Conservation (phyloP, 2,797 vertebrate genomes). For the Trichosurus vulpecula region DNA sequence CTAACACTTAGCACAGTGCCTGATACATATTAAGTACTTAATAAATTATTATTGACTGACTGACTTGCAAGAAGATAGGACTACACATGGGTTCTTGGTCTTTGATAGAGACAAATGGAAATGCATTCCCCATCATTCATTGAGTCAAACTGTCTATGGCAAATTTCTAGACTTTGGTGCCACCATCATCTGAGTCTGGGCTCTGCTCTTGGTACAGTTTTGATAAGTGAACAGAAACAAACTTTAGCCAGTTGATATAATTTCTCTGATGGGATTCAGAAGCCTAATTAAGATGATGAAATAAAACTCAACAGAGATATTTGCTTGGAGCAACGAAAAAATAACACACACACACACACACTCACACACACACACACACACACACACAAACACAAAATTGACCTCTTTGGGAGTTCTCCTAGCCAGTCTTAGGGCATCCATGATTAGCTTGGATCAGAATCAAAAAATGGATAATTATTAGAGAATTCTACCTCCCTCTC, state of each 20-base stretch:
- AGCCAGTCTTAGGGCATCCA: neutral
- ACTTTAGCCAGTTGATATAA: neutral
- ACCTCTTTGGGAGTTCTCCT: neutral
- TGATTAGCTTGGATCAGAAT: neutral
- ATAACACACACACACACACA: neutral
- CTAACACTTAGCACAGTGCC: neutral
- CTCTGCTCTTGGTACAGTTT: neutral
- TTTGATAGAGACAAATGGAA: neutral
- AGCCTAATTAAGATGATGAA: neutral
- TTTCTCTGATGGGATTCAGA: neutral
- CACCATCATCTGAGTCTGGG: neutral
- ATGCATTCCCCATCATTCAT: neutral
- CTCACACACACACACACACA: too few species aligned
- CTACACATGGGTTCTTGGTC: neutral
- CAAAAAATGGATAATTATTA: neutral
- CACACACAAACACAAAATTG: too few species aligned
- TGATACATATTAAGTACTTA: neutral
- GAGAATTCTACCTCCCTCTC: neutral
- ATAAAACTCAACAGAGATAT: neutral
- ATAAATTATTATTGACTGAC: neutral
- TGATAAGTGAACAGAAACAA: neutral
- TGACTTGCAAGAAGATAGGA: neutral
- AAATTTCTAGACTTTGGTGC: neutral
- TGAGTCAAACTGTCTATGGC: neutral
- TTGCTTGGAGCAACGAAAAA: neutral